phyloP scores from a whole-genome alignment of 2,888 invertebrate species.

The Sphinx pinastri region DNA sequence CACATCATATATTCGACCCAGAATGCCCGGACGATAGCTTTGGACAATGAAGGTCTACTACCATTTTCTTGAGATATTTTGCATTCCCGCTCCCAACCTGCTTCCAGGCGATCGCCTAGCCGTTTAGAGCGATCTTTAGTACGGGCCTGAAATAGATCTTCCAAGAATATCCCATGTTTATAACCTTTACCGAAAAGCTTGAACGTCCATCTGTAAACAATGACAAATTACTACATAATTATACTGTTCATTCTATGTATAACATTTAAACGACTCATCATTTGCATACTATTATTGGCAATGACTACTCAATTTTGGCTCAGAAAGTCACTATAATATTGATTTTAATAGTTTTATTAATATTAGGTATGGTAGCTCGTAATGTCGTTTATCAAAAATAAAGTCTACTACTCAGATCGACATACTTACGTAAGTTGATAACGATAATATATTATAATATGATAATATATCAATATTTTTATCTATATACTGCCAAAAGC shows the following conservation, averaged over 20 bases:
- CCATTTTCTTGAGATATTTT: constrained; percentile 71
- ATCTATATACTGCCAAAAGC: no score
- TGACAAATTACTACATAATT: not conserved
- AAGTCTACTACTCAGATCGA: no score
- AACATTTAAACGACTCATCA: no score
- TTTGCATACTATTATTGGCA: not conserved
- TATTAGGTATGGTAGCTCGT: not conserved
- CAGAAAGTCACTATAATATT: not conserved
- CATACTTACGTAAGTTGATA: no score
- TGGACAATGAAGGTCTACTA: constrained; percentile 84
- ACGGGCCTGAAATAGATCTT: constrained; percentile 87
- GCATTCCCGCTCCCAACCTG: constrained; percentile 86
- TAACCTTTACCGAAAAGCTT: constrained; percentile 86
- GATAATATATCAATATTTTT: no score
- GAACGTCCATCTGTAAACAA: constrained; percentile 86
- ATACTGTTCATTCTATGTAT: not conserved
- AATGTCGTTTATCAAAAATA: not conserved
- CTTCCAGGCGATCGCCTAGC: constrained; percentile 87
- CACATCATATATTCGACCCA: constrained; percentile 84
- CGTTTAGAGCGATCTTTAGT: constrained; percentile 85
- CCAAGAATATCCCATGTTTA: constrained; percentile 84
- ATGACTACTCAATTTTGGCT: not conserved
- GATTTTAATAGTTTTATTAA: no score
- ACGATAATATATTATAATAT: no score
- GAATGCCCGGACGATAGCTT: constrained; percentile 85